These are phyloP conservation scores for Diplazon laetatorius DNA, from an alignment of 2,888 invertebrate species.

Conservation along the genomic window DNA sequence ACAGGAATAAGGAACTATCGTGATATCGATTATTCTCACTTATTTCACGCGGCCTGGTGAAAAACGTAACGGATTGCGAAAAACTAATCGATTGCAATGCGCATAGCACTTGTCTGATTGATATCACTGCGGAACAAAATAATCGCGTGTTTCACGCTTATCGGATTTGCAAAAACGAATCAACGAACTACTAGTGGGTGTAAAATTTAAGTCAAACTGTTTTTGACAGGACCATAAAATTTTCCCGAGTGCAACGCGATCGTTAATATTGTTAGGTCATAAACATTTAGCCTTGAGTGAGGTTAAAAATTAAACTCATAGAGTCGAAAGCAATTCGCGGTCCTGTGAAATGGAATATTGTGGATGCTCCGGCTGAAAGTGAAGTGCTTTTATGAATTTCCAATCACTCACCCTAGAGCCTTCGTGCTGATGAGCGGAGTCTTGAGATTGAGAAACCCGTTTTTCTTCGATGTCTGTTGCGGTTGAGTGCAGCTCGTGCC, in stretches of 20 bases:
- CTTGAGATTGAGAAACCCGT: constrained; percentile 88
- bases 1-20: constrained; percentile 5
- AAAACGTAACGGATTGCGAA: background rate
- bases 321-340: background rate
- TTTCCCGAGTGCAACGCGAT: background rate
- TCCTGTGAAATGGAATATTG: background rate
- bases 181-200: background rate
- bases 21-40: constrained; percentile 27
- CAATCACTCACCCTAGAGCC: constrained; percentile 87
- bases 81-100: constrained; percentile 29
- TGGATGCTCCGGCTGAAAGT: background rate
- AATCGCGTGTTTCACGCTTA: background rate
- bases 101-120: constrained; percentile 1
- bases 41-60: background rate
- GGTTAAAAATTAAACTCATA: no score
- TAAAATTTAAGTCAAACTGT: background rate
- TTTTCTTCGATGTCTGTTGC: constrained; percentile 83
- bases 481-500: constrained; percentile 78
- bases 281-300: no score
- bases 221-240: background rate
- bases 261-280: constrained; percentile 1
- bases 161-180: background rate
- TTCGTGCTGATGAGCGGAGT: constrained; percentile 90
- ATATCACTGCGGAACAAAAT: constrained; percentile 9
- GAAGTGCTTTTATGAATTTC: background rate